Evolutionary conservation across 2,888 invertebrate genomes (phyloP), one percentile per base, ranked within the genome.

Genomic region (Archips crataeganus): DNA sequence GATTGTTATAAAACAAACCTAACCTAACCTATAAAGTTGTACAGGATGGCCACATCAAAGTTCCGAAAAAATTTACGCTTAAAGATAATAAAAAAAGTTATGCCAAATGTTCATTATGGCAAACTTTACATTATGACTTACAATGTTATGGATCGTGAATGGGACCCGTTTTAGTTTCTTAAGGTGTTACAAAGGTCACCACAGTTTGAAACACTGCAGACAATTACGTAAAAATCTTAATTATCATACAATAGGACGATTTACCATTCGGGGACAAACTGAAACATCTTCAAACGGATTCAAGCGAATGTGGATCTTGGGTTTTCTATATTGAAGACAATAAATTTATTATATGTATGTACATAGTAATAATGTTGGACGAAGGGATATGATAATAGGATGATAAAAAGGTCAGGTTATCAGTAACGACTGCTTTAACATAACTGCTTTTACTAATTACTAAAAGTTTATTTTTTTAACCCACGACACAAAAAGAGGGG

Each of bases 401-500:
- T 47, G 66, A 73, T 75, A 70, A 65, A 65, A 15, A 51, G 73
- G 75, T 75, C 69, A 73, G 66, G 75, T 73, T 75, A 75, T 75
- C 75, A 34, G 8, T 23, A 15, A 23, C 11, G 42, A 39, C 23
- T 15, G 64, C 15, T 6, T 68, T 57, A 42, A 69, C 13, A 45
- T 60, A 23, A 23, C 23, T 51, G 51, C 54, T 49, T 59, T 15
- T 47, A 69, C 51, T 15, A 59, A 34, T 68, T 63, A 36, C 39
- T 51, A 54, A 47, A 36, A 13, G 45, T 62, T 39, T 39, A 5
- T 23, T 1, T 23, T 23, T 23, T 23, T 23, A 23, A 23, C 1
- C 23, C 23, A 23, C 23, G 23, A 23, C 23, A 23, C 23, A 23
- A 23, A 23, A 23, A 23, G 23, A 23, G 23, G 23, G 23, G 23